A percentile compares a stretch with the other conserved stretches of the same genome.
phyloP scores from a whole-genome alignment of 2,113 vertebrate species.

The Mystacornis crossleyi region DNA sequence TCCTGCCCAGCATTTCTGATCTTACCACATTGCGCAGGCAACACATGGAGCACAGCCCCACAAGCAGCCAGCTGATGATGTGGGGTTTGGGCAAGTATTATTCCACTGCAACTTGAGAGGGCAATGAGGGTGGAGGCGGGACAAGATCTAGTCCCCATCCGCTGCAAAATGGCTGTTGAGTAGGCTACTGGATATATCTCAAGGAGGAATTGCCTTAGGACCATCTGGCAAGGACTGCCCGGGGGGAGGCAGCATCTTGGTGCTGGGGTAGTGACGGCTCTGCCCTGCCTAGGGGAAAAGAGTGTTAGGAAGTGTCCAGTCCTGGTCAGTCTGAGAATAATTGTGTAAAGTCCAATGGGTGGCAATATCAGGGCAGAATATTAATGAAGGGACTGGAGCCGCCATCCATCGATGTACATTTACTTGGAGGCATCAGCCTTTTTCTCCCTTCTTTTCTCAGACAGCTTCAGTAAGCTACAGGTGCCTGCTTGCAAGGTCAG shows the following conservation, averaged over 20 bases:
- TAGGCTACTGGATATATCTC: not conserved
- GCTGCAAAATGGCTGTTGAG: not conserved
- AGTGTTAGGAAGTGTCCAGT: not conserved
- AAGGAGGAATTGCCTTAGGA: not conserved
- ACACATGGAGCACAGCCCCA: not conserved
- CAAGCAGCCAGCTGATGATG: not conserved
- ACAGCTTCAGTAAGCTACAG: not conserved
- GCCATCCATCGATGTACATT: not conserved
- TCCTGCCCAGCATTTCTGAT: not conserved
- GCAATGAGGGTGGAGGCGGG: not conserved
- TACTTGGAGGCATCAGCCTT: not conserved
- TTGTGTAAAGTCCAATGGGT: not conserved
- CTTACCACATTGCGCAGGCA: not conserved
- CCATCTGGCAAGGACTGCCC: not conserved
- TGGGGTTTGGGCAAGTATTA: not conserved
- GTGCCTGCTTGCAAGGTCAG: slow-evolving; percentile 30
- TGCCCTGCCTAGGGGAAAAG: not conserved
- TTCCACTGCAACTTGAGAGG: not conserved
- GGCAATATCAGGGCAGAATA: not conserved
- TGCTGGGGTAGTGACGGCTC: not conserved
- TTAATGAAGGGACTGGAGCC: not conserved
- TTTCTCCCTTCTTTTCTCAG: not conserved
- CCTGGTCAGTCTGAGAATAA: not conserved
- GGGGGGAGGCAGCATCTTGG: not conserved
- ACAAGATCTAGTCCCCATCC: not conserved